Conservation (phyloP, 2,797 vertebrate species). For the Cirrhinus mrigala region DNA sequence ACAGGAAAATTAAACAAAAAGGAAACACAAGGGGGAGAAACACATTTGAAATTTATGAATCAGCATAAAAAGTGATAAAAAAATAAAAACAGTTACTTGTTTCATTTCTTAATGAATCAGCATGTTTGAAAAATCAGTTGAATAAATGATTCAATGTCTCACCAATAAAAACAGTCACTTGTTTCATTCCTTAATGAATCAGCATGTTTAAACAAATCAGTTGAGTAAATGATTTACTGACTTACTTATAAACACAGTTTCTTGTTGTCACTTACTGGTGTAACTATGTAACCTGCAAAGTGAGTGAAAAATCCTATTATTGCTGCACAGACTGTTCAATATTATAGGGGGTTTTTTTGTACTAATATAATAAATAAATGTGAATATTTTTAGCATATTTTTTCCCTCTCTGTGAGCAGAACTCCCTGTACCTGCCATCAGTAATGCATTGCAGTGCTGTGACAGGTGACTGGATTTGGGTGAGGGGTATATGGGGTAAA, state of each 20-base stretch:
- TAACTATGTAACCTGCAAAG: neutral
- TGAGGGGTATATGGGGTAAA: constrained; percentile 33
- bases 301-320: neutral
- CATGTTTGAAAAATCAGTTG: neutral
- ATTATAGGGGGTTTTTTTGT: neutral
- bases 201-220: neutral
- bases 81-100: neutral
- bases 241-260: neutral
- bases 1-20: neutral
- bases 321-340: neutral
- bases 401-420: neutral
- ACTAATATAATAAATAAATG: neutral
- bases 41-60: neutral
- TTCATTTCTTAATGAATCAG: neutral
- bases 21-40: neutral
- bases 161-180: no score
- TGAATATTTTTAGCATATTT: no score
- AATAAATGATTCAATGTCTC: neutral
- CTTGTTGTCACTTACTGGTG: neutral
- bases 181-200: neutral
- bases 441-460: neutral
- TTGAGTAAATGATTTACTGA: neutral
- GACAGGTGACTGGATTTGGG: neutral
- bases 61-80: neutral
- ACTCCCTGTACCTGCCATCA: neutral